Percentiles rank a stretch among this genome's conserved stretches.
Conservation (phyloP, 2,797 vertebrate genomes). For the Merluccius polli region DNA sequence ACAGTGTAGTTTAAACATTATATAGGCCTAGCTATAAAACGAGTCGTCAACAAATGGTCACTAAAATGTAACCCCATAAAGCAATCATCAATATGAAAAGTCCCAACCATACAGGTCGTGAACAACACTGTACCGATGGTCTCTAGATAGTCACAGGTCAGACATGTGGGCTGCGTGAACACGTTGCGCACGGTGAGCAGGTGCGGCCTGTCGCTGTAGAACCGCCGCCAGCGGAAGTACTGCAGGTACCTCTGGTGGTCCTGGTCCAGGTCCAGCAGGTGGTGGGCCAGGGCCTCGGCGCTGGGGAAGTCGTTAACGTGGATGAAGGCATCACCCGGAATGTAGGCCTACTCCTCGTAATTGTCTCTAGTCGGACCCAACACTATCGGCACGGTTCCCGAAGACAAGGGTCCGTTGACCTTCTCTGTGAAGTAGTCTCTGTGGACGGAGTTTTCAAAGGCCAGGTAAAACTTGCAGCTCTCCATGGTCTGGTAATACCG, state of each 20-base stretch:
- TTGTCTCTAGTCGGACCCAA: not conserved
- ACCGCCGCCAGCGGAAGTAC: not conserved
- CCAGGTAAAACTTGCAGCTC: slow-evolving; percentile 2
- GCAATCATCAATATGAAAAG: not conserved
- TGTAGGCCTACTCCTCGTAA: not conserved
- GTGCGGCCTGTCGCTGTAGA: not conserved
- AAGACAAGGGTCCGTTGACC: not conserved
- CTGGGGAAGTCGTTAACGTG: not conserved
- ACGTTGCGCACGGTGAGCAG: not conserved
- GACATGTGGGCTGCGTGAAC: not conserved
- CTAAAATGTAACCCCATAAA: not conserved
- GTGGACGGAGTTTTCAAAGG: not conserved
- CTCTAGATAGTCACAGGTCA: not conserved
- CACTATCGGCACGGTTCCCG: not conserved
- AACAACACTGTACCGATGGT: not conserved
- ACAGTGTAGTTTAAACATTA: too few species aligned
- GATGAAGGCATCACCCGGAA: not conserved
- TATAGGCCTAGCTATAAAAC: too few species aligned
- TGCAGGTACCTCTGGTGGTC: not conserved
- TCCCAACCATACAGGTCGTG: not conserved
- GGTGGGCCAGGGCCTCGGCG: not conserved
- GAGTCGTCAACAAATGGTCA: too few species aligned
- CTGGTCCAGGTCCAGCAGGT: not conserved
- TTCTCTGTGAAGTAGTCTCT: not conserved
- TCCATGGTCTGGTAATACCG: not conserved